These are phyloP conservation scores for Platycercus adscitus DNA, from an alignment of 2,113 vertebrate species.

Conservation along the genomic window DNA sequence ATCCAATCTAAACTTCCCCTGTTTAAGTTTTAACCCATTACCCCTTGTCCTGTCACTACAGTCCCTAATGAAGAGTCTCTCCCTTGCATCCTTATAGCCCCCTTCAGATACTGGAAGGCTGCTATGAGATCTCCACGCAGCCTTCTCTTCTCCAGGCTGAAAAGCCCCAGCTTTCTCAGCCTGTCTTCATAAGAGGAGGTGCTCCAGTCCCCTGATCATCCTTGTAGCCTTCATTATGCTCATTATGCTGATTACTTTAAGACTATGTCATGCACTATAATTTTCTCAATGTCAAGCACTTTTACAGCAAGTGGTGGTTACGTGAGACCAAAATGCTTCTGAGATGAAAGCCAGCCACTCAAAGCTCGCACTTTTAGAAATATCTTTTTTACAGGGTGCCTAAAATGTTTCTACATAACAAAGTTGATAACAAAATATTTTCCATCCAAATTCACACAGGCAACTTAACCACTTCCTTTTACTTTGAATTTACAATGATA, in stretches of 20 bases:
- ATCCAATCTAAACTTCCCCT: background rate
- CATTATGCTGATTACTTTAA: background rate
- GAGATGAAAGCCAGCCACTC: background rate
- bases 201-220: background rate
- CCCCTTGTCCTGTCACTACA: too few relatives aligned
- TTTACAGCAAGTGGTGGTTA: background rate
- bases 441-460: background rate
- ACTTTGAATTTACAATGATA: background rate
- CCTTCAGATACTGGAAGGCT: too few relatives aligned
- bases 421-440: background rate
- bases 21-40: background rate
- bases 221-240: background rate
- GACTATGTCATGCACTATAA: background rate
- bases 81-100: too few relatives aligned
- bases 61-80: too few relatives aligned
- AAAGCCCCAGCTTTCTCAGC: background rate
- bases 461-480: background rate
- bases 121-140: too few relatives aligned
- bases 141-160: background rate
- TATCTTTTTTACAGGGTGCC: background rate
- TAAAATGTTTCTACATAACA: background rate
- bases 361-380: background rate
- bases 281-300: background rate
- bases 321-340: background rate
- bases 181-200: background rate